A percentile compares a stretch with the other conserved stretches of the same genome.
phyloP scores from a whole-genome alignment of 2,113 vertebrate species.

The Ptilonorhynchus violaceus region DNA sequence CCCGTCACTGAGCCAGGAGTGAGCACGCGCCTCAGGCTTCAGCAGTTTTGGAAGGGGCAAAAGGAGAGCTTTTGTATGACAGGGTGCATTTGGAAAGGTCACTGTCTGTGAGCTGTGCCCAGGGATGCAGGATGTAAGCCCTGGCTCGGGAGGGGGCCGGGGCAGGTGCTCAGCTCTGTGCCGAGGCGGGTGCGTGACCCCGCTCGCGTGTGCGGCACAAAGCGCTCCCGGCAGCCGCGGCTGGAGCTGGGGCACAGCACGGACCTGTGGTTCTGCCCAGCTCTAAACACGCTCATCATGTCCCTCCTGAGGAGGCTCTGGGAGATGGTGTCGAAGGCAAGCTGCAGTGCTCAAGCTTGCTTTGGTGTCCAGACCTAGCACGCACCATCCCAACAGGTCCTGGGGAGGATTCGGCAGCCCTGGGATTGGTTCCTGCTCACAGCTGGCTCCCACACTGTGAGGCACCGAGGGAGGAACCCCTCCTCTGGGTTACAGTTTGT shows the following conservation, averaged over 20 bases:
- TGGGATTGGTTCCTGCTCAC: not conserved
- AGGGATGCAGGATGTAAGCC: accelerated
- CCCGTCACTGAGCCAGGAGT: not conserved
- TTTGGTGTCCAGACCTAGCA: not conserved
- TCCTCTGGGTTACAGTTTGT: not conserved
- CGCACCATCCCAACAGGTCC: accelerated
- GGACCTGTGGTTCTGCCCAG: accelerated
- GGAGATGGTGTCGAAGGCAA: accelerated
- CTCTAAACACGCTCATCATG: accelerated
- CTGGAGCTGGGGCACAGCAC: not conserved
- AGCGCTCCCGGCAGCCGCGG: not conserved
- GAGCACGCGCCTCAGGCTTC: not conserved
- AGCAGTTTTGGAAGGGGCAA: not conserved
- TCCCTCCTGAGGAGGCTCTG: not conserved
- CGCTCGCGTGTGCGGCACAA: accelerated
- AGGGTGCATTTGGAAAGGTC: not conserved
- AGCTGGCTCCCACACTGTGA: accelerated
- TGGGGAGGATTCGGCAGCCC: accelerated
- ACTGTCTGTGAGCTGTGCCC: not conserved
- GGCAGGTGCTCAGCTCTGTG: accelerated
- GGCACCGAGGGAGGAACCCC: accelerated
- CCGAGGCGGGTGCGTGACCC: not conserved
- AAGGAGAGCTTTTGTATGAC: not conserved
- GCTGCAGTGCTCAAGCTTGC: not conserved
- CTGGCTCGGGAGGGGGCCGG: not conserved